phyloP scores from a whole-genome alignment of 2,113 vertebrate genomes.

The Hippocampus comes region DNA sequence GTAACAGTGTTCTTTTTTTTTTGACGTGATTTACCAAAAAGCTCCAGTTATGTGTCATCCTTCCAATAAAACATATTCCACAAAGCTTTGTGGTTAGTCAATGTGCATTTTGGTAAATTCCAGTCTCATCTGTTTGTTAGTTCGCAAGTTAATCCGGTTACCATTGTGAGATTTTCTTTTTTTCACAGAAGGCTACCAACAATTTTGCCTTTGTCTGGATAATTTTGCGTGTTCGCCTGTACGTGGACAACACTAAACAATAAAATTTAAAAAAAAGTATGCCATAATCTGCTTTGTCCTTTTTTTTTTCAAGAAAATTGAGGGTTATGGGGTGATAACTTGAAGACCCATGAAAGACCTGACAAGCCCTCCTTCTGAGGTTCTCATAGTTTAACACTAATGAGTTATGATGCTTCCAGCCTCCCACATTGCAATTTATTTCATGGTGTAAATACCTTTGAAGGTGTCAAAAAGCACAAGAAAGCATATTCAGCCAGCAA shows the following conservation, averaged over 20 bases:
- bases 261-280: neutral
- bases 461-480: slow-evolving; percentile 32
- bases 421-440: slow-evolving; percentile 53
- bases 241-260: slow-evolving; percentile 14
- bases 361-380: slow-evolving; percentile 42
- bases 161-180: neutral
- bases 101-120: neutral
- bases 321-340: slow-evolving; percentile 45
- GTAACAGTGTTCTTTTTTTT: neutral
- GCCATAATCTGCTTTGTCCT: slow-evolving; percentile 1
- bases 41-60: neutral
- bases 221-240: neutral
- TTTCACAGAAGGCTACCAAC: neutral
- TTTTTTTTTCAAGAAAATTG: slow-evolving; percentile 20
- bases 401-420: slow-evolving; percentile 57
- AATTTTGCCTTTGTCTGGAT: neutral
- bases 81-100: neutral
- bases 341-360: slow-evolving; percentile 49
- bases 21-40: neutral
- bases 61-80: neutral
- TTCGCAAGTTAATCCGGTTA: neutral
- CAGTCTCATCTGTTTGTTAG: neutral
- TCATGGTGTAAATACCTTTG: slow-evolving; percentile 63
- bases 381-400: slow-evolving; percentile 65
- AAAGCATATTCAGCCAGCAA: slow-evolving; percentile 25